These are phyloP conservation scores for Cynodonichthys magdalenae DNA, from an alignment of 2,797 vertebrate species.

Conservation along the genomic window DNA sequence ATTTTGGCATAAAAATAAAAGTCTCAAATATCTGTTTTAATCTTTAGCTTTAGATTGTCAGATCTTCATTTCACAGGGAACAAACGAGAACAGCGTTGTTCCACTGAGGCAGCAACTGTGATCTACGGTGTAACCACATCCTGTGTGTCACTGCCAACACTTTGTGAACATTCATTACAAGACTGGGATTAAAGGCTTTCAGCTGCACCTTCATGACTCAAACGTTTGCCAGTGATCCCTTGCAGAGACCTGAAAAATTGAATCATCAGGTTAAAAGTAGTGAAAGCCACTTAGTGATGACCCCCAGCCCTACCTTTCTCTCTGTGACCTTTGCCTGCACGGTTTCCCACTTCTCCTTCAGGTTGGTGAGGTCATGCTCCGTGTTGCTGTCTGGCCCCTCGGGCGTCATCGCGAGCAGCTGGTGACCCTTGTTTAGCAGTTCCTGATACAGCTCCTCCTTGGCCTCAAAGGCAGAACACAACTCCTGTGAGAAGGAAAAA, in stretches of 20 bases:
- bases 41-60: slow-evolving; percentile 28
- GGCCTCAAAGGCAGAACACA: slow-evolving; percentile 88
- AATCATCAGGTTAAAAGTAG: slow-evolving; percentile 33
- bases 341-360: slow-evolving; percentile 94
- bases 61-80: slow-evolving; percentile 24
- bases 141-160: slow-evolving; percentile 47
- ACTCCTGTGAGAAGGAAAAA: slow-evolving; percentile 81
- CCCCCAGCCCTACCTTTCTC: slow-evolving; percentile 86
- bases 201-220: slow-evolving; percentile 35
- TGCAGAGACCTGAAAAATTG: slow-evolving; percentile 29
- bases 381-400: slow-evolving; percentile 89
- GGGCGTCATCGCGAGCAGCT: slow-evolving; percentile 86
- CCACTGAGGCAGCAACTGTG: slow-evolving; percentile 39
- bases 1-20: slow-evolving; percentile 2
- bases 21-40: slow-evolving; percentile 20
- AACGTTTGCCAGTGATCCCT: slow-evolving; percentile 42
- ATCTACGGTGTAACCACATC: slow-evolving; percentile 64
- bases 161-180: slow-evolving; percentile 55
- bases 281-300: slow-evolving; percentile 9
- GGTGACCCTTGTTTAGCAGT: slow-evolving; percentile 88
- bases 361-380: slow-evolving; percentile 91
- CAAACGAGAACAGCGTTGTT: slow-evolving; percentile 36
- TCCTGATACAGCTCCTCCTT: slow-evolving; percentile 90
- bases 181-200: slow-evolving; percentile 55
- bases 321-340: slow-evolving; percentile 91